Base-by-base conservation (phyloP, 2,797 vertebrate genomes). In the Hipposideros larvatus region DNA sequence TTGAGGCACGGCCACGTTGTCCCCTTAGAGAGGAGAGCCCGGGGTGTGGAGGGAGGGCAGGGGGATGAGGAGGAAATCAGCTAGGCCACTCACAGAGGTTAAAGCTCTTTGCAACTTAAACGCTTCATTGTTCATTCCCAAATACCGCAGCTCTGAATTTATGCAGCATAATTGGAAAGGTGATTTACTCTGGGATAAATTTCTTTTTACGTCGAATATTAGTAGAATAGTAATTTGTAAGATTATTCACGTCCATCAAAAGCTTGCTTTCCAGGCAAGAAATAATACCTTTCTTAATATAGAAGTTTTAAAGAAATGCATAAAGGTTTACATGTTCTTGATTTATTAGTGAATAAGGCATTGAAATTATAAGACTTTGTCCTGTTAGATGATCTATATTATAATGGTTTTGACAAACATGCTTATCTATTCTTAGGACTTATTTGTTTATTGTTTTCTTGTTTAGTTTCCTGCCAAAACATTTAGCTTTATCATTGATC, bases 121-220 rank as follows among this genome's bases (percentile, higher is more conserved):
- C 51, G 63, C 34, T 82, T 80, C 22, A 43, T 75, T 85, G 90
- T 96, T 92, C n/a, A 91, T 84, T 80, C 77, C 8, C 73, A 61
- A 89, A 93, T 92, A 55, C 83, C 66, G 16, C 31, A 89, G 55
- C 11, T 91, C 43, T 79, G 80, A 87, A 92, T 97, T 85, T 97
- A 90, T 84, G 84, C 71, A 88, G 68, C n/a, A n/a, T 90, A 73
- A 91, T 94, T 95, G 43, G 70, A 94, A 95, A 91, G 46, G 34
- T 73, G 66, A 71, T 96, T 95, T 96, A 92, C 78, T 87, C 22
- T 92, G 57, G 59, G 59, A 86, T 87, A 86, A 51, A 51, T 87
- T 95, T 97, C 31, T 83, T 95, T 92, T 92, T 86, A 55, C 86
- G 80, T 87, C 77, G 90, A 61, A 87, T 93, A 90, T 95, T 91